Conservation (phyloP, 1,140 invertebrate species). For the Cyclargus thomasi region DNA sequence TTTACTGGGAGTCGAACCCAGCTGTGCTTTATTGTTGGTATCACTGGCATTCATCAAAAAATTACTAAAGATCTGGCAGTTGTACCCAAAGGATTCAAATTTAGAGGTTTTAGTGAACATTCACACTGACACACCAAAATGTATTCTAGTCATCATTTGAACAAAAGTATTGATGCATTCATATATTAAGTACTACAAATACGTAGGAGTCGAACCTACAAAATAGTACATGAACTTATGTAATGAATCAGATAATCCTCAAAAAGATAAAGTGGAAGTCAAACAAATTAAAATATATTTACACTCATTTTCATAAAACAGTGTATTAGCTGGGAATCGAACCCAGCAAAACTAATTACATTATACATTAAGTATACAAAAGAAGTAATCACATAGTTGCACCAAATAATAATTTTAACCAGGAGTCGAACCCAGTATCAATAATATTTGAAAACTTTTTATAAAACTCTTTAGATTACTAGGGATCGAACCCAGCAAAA, state of each 20-base stretch:
- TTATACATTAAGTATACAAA: not conserved
- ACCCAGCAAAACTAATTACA: not conserved
- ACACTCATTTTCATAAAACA: not conserved
- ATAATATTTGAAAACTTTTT: not conserved
- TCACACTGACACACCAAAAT: too few relatives aligned
- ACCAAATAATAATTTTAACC: not conserved
- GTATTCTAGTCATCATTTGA: too few relatives aligned
- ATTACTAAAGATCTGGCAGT: too few relatives aligned
- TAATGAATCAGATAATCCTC: too few relatives aligned
- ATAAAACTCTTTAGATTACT: too few relatives aligned
- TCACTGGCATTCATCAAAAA: not conserved
- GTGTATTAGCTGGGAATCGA: not conserved
- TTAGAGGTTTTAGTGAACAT: too few relatives aligned
- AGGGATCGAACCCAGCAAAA: not conserved
- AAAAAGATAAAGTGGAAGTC: slow-evolving; percentile 19
- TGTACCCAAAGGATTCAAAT: too few relatives aligned
- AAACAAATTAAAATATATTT: slow-evolving; percentile 23
- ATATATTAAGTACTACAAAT: too few relatives aligned
- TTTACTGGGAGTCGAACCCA: not conserved
- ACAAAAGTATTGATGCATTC: too few relatives aligned
- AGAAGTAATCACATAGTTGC: too few relatives aligned
- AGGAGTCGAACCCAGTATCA: not conserved
- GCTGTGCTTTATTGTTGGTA: not conserved
- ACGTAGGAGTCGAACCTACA: too few relatives aligned
- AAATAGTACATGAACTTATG: too few relatives aligned